Evolutionary conservation across 2,888 invertebrate species (phyloP).

Genomic region (Lysandra coridon): DNA sequence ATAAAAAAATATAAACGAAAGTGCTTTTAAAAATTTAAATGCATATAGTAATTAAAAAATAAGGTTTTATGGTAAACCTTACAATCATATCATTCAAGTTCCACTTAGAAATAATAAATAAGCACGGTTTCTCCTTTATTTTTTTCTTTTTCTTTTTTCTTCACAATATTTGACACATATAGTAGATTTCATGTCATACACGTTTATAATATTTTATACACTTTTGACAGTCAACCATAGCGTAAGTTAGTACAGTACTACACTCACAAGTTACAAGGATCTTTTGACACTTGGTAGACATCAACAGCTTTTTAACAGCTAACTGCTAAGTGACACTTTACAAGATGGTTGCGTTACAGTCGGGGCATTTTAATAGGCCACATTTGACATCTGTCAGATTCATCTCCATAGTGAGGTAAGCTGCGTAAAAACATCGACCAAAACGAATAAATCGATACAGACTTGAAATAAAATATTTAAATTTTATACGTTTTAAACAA

Average conservation of each 20-base stretch:
- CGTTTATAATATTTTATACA: background rate
- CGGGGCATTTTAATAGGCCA: too few species aligned
- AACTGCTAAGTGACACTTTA: background rate
- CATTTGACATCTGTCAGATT: too few species aligned
- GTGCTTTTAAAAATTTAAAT: background rate
- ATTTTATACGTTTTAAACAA: too few species aligned
- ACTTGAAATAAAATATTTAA: too few species aligned
- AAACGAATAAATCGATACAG: too few species aligned
- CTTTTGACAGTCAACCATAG: slow-evolving; percentile 17
- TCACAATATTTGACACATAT: background rate
- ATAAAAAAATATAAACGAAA: background rate
- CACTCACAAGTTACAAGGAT: too few species aligned
- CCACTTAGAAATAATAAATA: background rate
- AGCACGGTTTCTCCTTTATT: background rate
- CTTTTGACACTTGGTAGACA: too few species aligned
- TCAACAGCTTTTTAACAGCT: too few species aligned
- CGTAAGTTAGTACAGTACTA: background rate
- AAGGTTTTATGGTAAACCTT: background rate
- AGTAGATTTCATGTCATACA: background rate
- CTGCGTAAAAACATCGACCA: too few species aligned
- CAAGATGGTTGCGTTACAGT: background rate
- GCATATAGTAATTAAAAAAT: background rate
- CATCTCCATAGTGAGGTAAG: too few species aligned
- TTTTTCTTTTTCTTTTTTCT: background rate
- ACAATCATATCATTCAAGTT: background rate